Percentiles rank a stretch among this genome's conserved stretches.
Conservation (phyloP, 2,888 invertebrate species). For the Mythimna vitellina region DNA sequence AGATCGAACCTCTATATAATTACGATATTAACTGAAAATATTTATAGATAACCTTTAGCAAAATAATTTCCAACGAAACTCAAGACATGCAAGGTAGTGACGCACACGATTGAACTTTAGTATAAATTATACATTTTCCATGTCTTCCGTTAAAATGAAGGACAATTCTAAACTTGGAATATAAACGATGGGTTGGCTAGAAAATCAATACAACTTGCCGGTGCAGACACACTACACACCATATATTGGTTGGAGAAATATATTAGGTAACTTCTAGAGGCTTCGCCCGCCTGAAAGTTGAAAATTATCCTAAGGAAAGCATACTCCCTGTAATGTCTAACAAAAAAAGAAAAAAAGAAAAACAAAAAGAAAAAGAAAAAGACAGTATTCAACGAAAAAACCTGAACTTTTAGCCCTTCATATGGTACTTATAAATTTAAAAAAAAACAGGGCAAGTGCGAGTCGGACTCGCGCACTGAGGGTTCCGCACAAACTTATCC, state of each 20-base stretch:
- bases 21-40: not conserved
- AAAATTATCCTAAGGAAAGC: no score
- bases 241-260: constrained; percentile 11
- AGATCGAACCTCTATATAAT: no score
- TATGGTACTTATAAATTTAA: no score
- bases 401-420: no score
- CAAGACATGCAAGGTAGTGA: constrained; percentile 38
- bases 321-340: no score
- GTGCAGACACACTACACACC: constrained; percentile 53
- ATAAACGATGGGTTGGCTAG: constrained; percentile 51
- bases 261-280: constrained; percentile 18
- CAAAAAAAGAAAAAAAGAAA: no score
- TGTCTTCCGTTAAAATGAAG: constrained; percentile 61
- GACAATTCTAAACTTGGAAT: constrained; percentile 68
- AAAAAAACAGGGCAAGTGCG: no score
- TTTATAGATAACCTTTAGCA: not conserved
- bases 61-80: constrained; percentile 21
- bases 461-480: no score
- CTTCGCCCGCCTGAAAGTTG: not conserved
- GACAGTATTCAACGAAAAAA: no score
- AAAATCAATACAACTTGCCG: constrained; percentile 68
- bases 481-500: no score
- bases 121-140: constrained; percentile 38
- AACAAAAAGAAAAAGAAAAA: no score
- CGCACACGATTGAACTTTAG: constrained; percentile 7